A percentile compares a stretch with the other conserved stretches of the same genome.
phyloP scores from a whole-genome alignment of 2,797 vertebrate genomes.

The Paratrypauchen microcephalus region DNA sequence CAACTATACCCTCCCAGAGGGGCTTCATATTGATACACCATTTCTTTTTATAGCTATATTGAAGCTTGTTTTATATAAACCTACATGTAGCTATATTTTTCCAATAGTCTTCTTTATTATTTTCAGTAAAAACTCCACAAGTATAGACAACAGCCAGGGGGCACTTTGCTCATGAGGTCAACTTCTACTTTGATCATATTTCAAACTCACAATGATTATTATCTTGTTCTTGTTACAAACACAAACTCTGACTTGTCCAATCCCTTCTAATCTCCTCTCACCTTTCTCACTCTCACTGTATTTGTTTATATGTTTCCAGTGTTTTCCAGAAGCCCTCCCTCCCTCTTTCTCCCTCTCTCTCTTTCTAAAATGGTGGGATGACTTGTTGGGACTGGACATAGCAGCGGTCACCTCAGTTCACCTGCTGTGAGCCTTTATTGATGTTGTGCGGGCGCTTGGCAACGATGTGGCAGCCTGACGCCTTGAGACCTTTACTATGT shows the following conservation, averaged over 20 bases:
- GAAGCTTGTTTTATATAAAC: neutral
- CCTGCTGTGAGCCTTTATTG: conserved; percentile 55
- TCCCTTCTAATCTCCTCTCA: conserved; percentile 16
- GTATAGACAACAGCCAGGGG: conserved; percentile 34
- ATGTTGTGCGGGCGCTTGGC: conserved; percentile 50
- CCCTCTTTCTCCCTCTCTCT: neutral
- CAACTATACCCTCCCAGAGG: neutral
- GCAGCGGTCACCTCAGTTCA: conserved; percentile 38
- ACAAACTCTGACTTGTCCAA: conserved; percentile 18
- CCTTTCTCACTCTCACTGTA: conserved; percentile 13
- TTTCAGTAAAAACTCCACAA: conserved; percentile 20
- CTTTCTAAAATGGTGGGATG: conserved; percentile 22
- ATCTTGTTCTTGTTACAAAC: conserved; percentile 12
- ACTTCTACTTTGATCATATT: conserved; percentile 54
- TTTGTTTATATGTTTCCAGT: conserved; percentile 1
- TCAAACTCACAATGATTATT: conserved; percentile 43
- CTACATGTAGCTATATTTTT: neutral
- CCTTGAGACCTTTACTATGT: conserved; percentile 31
- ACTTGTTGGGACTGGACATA: conserved; percentile 28
- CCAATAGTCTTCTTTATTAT: conserved; percentile 23
- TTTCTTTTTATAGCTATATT: neutral
- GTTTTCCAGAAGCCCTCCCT: neutral
- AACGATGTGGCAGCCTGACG: conserved; percentile 37
- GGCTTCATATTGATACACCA: neutral
- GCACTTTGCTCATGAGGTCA: conserved; percentile 47